These are phyloP conservation scores for chimpanzee (Pan troglodytes) DNA, from an alignment of 2,113 vertebrate genomes.

Conservation along the genomic window DNA sequence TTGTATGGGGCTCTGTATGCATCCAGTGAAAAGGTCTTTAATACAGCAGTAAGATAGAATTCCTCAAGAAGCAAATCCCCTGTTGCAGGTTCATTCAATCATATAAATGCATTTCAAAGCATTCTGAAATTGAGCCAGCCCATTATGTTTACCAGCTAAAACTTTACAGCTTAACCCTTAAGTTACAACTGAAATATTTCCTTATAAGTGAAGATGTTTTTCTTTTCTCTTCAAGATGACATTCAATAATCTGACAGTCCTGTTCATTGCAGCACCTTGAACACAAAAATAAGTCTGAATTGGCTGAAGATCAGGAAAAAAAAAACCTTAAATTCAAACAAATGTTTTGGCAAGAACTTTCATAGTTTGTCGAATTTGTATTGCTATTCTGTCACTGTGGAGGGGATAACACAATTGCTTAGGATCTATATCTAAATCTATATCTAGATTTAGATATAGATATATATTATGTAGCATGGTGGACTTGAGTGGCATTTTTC, in stretches of 20 bases:
- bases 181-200: not conserved
- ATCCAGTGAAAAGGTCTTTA: not conserved
- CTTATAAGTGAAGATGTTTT: not conserved
- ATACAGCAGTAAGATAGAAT: not conserved
- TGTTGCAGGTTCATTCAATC: not conserved
- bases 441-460: no score
- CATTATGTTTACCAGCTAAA: not conserved
- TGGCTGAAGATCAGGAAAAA: not conserved
- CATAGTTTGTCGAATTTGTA: not conserved
- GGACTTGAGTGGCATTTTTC: not conserved
- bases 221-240: not conserved
- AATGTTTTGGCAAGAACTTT: not conserved
- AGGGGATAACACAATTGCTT: not conserved
- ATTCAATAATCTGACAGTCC: not conserved
- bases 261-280: not conserved
- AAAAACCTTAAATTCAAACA: not conserved
- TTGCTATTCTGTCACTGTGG: not conserved
- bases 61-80: not conserved
- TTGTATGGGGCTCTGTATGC: not conserved
- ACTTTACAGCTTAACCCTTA: not conserved
- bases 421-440: not conserved
- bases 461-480: not conserved
- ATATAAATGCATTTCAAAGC: not conserved
- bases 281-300: not conserved
- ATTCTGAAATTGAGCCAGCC: not conserved